These are phyloP conservation scores for Cebuella pygmaea DNA, from an alignment of 2,797 vertebrate genomes.

Conservation along the genomic window DNA sequence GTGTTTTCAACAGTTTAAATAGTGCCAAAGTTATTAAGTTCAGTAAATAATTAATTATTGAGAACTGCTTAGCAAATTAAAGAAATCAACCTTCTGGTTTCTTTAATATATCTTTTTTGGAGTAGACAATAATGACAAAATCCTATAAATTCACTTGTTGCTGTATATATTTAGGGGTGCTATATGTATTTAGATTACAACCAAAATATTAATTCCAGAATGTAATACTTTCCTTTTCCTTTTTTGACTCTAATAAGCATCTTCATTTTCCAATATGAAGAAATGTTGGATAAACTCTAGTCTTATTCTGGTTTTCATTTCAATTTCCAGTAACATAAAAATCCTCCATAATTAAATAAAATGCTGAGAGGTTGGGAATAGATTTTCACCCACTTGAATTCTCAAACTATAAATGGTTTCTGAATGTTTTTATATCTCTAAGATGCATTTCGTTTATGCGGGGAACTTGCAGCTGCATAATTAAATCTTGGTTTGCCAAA, in stretches of 20 bases:
- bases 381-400: constrained; percentile 78
- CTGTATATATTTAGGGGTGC: neutral
- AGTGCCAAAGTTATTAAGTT: constrained; percentile 77
- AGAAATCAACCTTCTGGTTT: constrained; percentile 73
- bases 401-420: constrained; percentile 79
- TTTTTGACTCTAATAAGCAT: constrained; percentile 58
- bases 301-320: constrained; percentile 75
- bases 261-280: constrained; percentile 70
- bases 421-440: constrained; percentile 83
- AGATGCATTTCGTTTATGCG: constrained; percentile 80
- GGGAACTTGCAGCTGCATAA: constrained; percentile 86
- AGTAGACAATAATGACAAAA: constrained; percentile 47
- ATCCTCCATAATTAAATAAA: constrained; percentile 82
- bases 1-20: constrained; percentile 75
- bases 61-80: constrained; percentile 79
- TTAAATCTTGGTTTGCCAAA: constrained; percentile 84
- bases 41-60: constrained; percentile 80
- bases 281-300: constrained; percentile 65
- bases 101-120: constrained; percentile 60
- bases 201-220: constrained; percentile 61
- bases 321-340: constrained; percentile 82
- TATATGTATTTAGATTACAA: neutral
- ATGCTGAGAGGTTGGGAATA: constrained; percentile 81
- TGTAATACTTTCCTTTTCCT: constrained; percentile 2
- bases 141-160: constrained; percentile 43